Evolutionary conservation across 2,797 vertebrate genomes (phyloP).

Genomic region (Acomys russatus): DNA sequence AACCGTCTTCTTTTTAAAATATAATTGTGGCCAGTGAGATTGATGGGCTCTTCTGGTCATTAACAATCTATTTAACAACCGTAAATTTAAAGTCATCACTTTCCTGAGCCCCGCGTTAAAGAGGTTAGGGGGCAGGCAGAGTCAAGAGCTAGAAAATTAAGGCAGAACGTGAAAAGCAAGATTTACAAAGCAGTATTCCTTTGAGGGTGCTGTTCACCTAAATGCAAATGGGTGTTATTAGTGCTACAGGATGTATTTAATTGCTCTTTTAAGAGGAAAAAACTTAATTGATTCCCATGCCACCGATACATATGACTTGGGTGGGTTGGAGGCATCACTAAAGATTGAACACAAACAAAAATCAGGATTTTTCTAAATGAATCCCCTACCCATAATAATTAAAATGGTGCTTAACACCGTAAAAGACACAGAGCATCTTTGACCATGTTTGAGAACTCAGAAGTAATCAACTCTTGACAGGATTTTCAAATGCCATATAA

Average conservation of each 20-base stretch:
- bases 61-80: constrained; percentile 85
- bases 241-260: background rate
- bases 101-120: constrained; percentile 84
- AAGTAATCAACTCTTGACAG: background rate
- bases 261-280: background rate
- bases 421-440: background rate
- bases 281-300: background rate
- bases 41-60: constrained; percentile 84
- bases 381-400: background rate
- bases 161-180: constrained; percentile 70
- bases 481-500: background rate
- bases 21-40: constrained; percentile 80
- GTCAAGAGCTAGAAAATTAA: constrained; percentile 76
- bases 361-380: constrained; percentile 27
- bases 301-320: background rate
- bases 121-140: constrained; percentile 73
- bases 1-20: constrained; percentile 77
- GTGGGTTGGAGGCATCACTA: background rate
- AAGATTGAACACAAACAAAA: constrained; percentile 34
- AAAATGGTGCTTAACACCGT: background rate
- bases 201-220: background rate
- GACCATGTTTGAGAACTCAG: background rate
- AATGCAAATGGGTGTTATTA: constrained; percentile 10
- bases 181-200: constrained; percentile 50
- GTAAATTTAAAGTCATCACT: constrained; percentile 85